Conservation (phyloP, 2,797 vertebrate species). For the Pelochelys cantorii region DNA sequence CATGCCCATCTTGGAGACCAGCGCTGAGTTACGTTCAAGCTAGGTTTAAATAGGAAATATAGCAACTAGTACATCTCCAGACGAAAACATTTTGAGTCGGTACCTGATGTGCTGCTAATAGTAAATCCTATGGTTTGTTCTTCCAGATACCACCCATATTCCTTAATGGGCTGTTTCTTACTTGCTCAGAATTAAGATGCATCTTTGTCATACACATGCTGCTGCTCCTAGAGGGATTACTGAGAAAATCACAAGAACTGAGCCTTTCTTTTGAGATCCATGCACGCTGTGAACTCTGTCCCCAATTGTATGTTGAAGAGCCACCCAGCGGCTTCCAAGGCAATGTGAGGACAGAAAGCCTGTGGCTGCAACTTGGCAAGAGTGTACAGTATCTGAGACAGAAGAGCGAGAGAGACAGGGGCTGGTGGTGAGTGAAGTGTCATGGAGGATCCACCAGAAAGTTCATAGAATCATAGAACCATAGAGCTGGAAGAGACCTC, state of each 20-base stretch:
- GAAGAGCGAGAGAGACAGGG: neutral
- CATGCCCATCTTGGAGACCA: neutral
- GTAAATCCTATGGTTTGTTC: neutral
- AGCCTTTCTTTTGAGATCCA: neutral
- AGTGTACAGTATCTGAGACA: neutral
- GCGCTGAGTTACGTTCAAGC: neutral
- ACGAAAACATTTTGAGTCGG: neutral
- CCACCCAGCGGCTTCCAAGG: neutral
- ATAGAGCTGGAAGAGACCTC: neutral
- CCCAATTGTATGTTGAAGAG: neutral
- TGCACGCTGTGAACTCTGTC: accelerated
- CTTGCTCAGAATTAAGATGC: accelerated
- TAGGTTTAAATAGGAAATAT: neutral
- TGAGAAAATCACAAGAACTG: neutral
- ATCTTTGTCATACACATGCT: accelerated
- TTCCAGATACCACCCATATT: neutral
- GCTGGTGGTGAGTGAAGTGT: accelerated
- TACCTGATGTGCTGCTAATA: accelerated
- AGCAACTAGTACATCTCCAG: neutral
- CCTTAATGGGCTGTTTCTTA: neutral
- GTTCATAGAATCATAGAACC: neutral
- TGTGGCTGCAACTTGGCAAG: neutral
- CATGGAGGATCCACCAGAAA: neutral
- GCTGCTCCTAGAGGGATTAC: neutral
- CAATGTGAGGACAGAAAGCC: neutral